phyloP scores from a whole-genome alignment of 30 jellyfish, hydroid and myxozoan species.

The Pelagia noctiluca region DNA sequence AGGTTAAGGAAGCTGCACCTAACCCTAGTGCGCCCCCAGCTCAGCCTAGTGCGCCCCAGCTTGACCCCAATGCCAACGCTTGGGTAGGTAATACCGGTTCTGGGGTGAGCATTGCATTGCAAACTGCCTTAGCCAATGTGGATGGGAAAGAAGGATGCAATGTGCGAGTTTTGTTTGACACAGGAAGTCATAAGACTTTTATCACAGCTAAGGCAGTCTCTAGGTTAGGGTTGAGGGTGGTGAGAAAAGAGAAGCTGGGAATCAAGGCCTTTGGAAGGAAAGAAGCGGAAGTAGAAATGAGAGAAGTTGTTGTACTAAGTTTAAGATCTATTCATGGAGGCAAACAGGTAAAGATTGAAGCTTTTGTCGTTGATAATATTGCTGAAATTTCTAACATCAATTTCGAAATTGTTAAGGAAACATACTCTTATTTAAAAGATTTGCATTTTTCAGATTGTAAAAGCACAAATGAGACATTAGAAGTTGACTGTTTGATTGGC shows the following conservation, averaged over 20 bases:
- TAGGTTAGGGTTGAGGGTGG: background rate
- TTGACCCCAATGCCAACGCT: background rate
- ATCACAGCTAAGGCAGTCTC: constrained; percentile 11
- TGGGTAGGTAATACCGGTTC: constrained; percentile 1
- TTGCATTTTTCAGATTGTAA: too few species aligned
- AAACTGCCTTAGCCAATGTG: too few species aligned
- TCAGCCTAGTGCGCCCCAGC: background rate
- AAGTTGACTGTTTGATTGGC: too few species aligned
- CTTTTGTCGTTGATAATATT: constrained; percentile 22
- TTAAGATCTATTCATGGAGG: background rate
- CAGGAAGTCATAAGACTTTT: constrained; percentile 7
- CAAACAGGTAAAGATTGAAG: constrained; percentile 21
- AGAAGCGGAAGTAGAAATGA: constrained; percentile 9
- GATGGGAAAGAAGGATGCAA: constrained; percentile 5
- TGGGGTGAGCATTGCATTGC: constrained; percentile 2
- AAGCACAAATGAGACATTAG: too few species aligned
- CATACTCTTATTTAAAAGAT: constrained; percentile 19
- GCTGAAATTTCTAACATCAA: constrained; percentile 22
- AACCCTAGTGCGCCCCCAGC: too few species aligned
- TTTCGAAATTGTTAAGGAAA: constrained; percentile 11
- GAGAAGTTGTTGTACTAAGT: constrained; percentile 5
- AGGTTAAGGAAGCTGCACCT: too few species aligned
- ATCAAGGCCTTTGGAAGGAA: too few species aligned
- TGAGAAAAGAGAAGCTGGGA: background rate
- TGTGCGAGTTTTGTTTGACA: constrained; percentile 12